Conservation (phyloP, 2,888 invertebrate species). For the Papilio gigon region DNA sequence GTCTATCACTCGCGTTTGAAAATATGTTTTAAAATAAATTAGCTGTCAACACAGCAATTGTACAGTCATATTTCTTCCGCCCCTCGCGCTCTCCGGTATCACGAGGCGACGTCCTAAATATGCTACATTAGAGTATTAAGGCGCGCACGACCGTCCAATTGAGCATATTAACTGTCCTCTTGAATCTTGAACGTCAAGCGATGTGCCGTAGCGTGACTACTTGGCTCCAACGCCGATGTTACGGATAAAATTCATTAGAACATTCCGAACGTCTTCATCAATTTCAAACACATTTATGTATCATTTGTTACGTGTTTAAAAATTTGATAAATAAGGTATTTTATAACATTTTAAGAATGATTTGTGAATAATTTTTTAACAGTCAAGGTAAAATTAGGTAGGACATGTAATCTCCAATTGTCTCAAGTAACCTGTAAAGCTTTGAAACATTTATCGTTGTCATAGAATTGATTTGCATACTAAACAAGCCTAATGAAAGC, state of each 20-base stretch:
- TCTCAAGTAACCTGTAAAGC: neutral
- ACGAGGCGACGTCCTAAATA: conserved; percentile 63
- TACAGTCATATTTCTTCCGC: conserved; percentile 28
- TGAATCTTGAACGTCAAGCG: conserved; percentile 29
- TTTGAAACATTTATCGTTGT: neutral
- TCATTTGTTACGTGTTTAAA: neutral
- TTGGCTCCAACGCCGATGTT: conserved; percentile 37
- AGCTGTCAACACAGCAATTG: conserved; percentile 37
- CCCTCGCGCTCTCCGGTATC: conserved; percentile 46
- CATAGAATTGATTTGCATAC: conserved; percentile 9
- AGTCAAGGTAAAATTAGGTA: no score
- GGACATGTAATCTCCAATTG: no score
- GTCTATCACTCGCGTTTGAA: conserved; percentile 4
- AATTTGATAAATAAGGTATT: no score
- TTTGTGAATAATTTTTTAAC: no score
- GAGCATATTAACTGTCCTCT: conserved; percentile 69
- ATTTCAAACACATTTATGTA: neutral
- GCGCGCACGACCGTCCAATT: conserved; percentile 70
- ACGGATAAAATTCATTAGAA: conserved; percentile 1
- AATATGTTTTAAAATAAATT: conserved; percentile 22
- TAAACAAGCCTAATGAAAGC: conserved; percentile 25
- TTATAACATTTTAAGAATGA: no score
- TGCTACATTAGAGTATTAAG: conserved; percentile 69
- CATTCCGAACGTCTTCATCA: neutral
- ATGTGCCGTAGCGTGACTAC: conserved; percentile 39